Conservation (phyloP, 2,888 invertebrate genomes). For the Notocelia uddmanniana region DNA sequence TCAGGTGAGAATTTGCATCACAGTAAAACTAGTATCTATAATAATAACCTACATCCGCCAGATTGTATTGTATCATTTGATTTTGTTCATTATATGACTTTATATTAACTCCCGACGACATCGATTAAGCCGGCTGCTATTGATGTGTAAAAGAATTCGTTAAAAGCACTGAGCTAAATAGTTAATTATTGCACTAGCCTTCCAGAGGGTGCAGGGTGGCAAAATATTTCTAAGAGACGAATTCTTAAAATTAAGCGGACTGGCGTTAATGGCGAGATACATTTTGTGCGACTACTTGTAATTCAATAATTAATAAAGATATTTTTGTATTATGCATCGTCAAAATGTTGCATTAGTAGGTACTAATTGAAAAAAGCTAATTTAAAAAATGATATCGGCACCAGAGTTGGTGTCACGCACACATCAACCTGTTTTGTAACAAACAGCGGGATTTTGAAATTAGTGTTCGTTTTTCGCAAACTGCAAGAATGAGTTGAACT, state of each 20-base stretch:
- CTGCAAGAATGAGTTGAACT: no score
- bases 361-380: slow-evolving; percentile 2
- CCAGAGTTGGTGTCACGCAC: no score
- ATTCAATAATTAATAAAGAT: slow-evolving; percentile 16
- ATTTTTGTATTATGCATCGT: slow-evolving; percentile 3
- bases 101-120: neutral
- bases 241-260: neutral
- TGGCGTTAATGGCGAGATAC: neutral
- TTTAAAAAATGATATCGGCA: no score
- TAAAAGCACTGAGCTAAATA: neutral
- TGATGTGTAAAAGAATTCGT: neutral
- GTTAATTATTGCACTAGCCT: neutral
- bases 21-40: neutral
- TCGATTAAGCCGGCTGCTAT: neutral
- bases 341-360: neutral
- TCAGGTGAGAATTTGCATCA: slow-evolving; percentile 2
- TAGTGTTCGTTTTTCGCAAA: no score
- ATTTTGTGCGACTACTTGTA: neutral
- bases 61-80: neutral
- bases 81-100: neutral
- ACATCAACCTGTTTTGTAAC: no score
- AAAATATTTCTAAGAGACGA: neutral
- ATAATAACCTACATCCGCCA: neutral
- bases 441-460: no score
- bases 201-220: neutral